Base-by-base conservation (phyloP, 2,797 vertebrate genomes). In the Onychomys arenicola region DNA sequence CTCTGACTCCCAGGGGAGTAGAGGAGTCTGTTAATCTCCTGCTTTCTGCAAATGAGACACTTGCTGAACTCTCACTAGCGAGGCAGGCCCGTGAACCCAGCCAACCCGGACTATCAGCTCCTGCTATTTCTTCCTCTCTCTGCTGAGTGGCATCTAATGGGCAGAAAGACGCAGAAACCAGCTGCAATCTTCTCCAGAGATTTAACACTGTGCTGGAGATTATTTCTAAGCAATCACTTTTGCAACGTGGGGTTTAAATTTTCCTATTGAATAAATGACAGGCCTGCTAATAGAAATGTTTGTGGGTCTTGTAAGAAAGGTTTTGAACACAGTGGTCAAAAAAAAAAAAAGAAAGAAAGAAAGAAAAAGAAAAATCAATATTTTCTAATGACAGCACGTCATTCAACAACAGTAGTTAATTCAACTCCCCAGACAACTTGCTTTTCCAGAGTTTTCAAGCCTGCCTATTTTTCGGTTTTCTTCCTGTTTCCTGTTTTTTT, bases 11-110 rank as follows among this genome's bases (percentile, higher is more conserved):
- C 43, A 65, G 93, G 84, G 67, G 75, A 89, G 55, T 52, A 65
- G 65, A 55, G 77, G 37, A 94, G 37, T 16, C 32, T 91, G 87
- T 78, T 93, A 93, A 63, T 94, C 83, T 89, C 13, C 89, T 89
- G 91, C 21, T 91, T 52, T 73, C 69, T 90, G 77, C 37, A 88
- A 96, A 95, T 57, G 52, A 97, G 96, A 96, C 81, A 94, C 57
- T 87, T 96, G 25, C 90, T 86, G 82, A 86, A 84, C 52, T 90
- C 76, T 49, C 82, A 37, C 65, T 59, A 49, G 73, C 75, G 63
- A 52, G 94, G 87, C 0, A 11, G 81, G 84, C 84, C 84, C 73
- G 43, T 13, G 76, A 95, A 77, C 65, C 63, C 85, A 81, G 80
- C 3, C 14, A 85, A 96, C 55, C 85, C 52, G 19, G 14, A 3